These are phyloP conservation scores for Ceryle rudis DNA, from an alignment of 2,797 vertebrate genomes.

Conservation along the genomic window DNA sequence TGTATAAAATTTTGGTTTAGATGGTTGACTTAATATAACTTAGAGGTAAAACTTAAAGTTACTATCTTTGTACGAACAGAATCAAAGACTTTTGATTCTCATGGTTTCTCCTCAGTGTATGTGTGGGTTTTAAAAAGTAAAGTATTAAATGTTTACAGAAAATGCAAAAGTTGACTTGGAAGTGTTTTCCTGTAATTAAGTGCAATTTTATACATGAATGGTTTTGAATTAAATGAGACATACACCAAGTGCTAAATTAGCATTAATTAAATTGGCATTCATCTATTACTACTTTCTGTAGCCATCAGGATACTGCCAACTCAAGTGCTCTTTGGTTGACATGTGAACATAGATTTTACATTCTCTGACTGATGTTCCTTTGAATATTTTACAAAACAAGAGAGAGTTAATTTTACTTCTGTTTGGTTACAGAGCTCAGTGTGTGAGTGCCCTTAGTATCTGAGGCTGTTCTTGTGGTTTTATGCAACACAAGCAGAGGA, in stretches of 20 bases:
- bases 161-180: background rate
- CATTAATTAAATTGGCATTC: slow-evolving; percentile 34
- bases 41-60: background rate
- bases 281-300: slow-evolving; percentile 25
- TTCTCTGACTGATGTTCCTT: background rate
- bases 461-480: background rate
- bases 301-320: background rate
- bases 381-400: background rate
- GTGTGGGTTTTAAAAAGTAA: background rate
- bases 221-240: slow-evolving; percentile 40
- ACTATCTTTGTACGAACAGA: background rate
- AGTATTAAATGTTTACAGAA: background rate
- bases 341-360: background rate
- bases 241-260: background rate
- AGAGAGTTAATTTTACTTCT: background rate
- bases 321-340: background rate
- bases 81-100: background rate
- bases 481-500: background rate
- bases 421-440: background rate
- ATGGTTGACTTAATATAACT: background rate
- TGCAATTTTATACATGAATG: background rate
- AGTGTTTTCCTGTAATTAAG: background rate
- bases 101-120: background rate
- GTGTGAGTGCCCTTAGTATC: background rate
- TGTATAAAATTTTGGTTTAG: background rate